These are phyloP conservation scores for Rhagium mordax DNA, from an alignment of 2,888 invertebrate species.

Conservation along the genomic window DNA sequence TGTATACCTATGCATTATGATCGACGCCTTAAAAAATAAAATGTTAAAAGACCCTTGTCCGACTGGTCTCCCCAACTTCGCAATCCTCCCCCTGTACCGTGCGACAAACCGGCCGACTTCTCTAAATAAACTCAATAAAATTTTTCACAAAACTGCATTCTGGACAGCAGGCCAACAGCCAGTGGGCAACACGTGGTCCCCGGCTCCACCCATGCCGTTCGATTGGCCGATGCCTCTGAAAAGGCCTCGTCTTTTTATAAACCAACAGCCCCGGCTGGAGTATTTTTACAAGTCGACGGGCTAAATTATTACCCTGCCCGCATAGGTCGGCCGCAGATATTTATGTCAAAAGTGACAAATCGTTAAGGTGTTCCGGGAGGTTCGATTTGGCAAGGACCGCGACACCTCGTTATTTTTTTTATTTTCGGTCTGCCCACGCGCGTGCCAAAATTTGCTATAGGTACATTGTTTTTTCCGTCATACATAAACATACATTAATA, in stretches of 20 bases:
- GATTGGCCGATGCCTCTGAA: background rate
- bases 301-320: background rate
- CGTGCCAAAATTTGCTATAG: conserved; percentile 2
- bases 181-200: background rate
- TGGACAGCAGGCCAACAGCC: background rate
- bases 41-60: too few relatives aligned
- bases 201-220: background rate
- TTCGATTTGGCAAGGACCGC: conserved; percentile 9
- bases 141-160: conserved; percentile 16
- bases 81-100: too few relatives aligned
- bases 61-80: too few relatives aligned
- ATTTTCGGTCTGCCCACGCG: background rate
- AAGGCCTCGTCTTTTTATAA: conserved; percentile 17
- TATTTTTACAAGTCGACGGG: background rate
- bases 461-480: background rate
- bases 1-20: too few relatives aligned
- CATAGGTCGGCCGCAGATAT: background rate
- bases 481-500: background rate
- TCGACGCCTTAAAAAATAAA: too few relatives aligned
- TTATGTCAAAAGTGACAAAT: conserved; percentile 18
- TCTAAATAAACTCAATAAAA: conserved; percentile 5
- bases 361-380: background rate
- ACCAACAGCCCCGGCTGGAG: background rate
- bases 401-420: background rate
- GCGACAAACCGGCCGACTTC: background rate